Conservation (phyloP, 2,113 vertebrate species). For the Pelodiscus sinensis region DNA sequence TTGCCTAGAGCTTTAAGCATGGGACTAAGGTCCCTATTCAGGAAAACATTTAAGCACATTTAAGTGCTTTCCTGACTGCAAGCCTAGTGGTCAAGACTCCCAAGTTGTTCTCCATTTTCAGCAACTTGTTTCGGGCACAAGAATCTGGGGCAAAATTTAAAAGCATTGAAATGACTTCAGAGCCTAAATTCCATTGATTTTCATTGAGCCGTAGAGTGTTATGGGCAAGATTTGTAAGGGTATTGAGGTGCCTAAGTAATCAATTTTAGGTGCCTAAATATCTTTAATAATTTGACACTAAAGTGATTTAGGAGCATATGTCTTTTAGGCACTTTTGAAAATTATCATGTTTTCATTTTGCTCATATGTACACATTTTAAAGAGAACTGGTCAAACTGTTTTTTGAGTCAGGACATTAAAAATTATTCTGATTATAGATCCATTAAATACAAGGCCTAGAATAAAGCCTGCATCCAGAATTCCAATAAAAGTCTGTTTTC, state of each 20-base stretch:
- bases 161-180: neutral
- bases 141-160: neutral
- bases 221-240: neutral
- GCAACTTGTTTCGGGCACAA: neutral
- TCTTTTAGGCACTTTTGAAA: neutral
- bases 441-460: neutral
- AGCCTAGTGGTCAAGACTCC: neutral
- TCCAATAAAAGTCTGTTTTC: neutral
- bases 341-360: neutral
- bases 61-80: neutral
- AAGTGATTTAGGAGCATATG: neutral
- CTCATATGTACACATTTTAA: neutral
- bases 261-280: neutral
- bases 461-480: neutral
- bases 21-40: neutral
- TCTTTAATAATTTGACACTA: neutral
- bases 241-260: neutral
- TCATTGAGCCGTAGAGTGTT: neutral
- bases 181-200: neutral
- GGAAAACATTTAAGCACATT: neutral
- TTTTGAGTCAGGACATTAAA: neutral
- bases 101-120: neutral
- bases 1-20: neutral
- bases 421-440: neutral
- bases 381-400: neutral